These are phyloP conservation scores for Aleadryas rufinucha DNA, from an alignment of 2,113 vertebrate genomes.

Conservation along the genomic window DNA sequence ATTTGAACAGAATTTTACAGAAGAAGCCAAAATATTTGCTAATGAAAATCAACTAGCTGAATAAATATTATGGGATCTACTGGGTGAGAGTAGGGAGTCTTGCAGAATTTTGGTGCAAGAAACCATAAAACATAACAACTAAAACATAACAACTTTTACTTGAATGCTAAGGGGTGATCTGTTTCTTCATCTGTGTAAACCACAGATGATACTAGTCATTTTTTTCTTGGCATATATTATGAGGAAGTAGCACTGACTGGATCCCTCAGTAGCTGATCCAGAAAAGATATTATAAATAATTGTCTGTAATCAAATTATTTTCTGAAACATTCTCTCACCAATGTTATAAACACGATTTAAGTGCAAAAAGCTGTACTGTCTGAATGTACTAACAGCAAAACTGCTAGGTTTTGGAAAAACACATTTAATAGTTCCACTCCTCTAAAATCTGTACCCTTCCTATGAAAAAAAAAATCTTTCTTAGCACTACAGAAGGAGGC, in stretches of 20 bases:
- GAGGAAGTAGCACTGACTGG: neutral
- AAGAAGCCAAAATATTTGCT: neutral
- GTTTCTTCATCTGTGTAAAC: neutral
- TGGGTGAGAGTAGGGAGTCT: neutral
- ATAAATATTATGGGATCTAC: neutral
- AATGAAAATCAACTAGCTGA: neutral
- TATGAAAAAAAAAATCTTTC: neutral
- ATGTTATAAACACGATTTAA: neutral
- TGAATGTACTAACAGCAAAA: neutral
- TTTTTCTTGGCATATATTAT: neutral
- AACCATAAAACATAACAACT: neutral
- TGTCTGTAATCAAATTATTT: neutral
- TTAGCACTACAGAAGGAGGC: neutral
- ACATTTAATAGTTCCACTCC: neutral
- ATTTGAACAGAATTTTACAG: neutral
- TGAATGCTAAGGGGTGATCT: neutral
- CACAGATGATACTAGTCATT: neutral
- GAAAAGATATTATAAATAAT: neutral
- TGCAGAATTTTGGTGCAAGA: neutral
- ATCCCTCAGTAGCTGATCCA: neutral
- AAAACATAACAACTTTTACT: neutral
- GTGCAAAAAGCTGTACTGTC: neutral
- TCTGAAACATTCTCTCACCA: neutral
- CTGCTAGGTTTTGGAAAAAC: neutral
- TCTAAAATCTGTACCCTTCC: neutral